Conservation (phyloP, 2,113 vertebrate species). For the Ailuropoda melanoleuca region DNA sequence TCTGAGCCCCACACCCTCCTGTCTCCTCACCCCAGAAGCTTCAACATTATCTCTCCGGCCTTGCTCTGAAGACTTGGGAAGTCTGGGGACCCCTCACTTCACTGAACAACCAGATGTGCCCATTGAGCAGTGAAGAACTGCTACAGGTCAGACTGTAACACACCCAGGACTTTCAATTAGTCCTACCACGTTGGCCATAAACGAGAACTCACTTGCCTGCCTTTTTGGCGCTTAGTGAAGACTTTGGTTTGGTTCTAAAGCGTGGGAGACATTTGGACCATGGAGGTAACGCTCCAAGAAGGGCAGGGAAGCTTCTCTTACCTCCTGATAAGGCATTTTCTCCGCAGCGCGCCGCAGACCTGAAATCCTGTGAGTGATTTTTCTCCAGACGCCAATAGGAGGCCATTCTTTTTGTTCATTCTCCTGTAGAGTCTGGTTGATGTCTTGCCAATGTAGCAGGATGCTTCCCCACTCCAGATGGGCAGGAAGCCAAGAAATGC, state of each 20-base stretch:
- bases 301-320: background rate
- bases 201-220: background rate
- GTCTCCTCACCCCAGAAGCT: background rate
- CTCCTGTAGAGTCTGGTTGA: slow-evolving; percentile 53
- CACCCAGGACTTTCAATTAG: background rate
- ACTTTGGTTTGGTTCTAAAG: background rate
- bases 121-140: too few species aligned
- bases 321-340: background rate
- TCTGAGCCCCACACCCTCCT: background rate
- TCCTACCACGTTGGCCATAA: background rate
- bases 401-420: slow-evolving; percentile 66
- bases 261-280: background rate
- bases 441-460: slow-evolving; percentile 67
- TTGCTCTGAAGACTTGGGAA: background rate
- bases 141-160: background rate
- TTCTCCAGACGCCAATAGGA: slow-evolving; percentile 42
- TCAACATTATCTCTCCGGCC: background rate
- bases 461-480: slow-evolving; percentile 51
- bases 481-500: slow-evolving; percentile 61
- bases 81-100: background rate
- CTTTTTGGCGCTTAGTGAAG: background rate
- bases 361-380: slow-evolving; percentile 38
- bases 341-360: background rate
- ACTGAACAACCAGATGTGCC: background rate
- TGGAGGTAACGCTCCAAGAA: background rate